Percentiles rank a stretch among this genome's conserved stretches.
These are phyloP conservation scores for Actinernus sp. DNA, from an alignment of 92 coral and sea anemone species.

Conservation along the genomic window DNA sequence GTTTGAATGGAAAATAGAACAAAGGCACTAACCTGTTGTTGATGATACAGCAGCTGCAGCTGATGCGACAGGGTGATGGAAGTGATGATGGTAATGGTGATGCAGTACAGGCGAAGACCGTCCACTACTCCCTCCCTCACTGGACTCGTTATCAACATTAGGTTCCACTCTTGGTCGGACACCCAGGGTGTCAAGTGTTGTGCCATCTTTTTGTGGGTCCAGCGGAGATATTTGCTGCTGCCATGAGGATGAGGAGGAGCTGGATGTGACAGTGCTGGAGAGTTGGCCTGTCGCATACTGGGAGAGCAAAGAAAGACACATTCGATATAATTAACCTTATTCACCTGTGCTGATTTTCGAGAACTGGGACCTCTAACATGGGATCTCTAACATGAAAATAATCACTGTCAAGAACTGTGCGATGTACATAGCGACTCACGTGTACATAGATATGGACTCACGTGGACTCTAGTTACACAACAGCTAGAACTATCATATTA, in stretches of 20 bases:
- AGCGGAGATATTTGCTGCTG: constrained; percentile 95
- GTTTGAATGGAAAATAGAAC: no score
- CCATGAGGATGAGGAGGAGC: constrained; percentile 73
- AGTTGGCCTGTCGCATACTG: constrained; percentile 19
- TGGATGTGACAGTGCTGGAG: constrained; percentile 62
- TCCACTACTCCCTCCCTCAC: constrained; percentile 67
- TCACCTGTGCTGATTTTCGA: no score
- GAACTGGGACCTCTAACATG: no score
- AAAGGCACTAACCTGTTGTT: constrained; percentile 17
- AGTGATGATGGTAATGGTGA: constrained; percentile 99
- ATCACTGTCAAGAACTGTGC: no score
- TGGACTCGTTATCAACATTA: not conserved
- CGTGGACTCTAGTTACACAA: no score
- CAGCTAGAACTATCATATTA: no score
- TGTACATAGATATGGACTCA: no score
- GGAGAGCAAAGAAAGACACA: no score
- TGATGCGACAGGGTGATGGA: constrained; percentile 67
- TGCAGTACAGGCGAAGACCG: constrained; percentile 82
- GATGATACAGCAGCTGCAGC: not conserved
- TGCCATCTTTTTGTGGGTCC: constrained; percentile 66
- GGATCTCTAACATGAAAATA: no score
- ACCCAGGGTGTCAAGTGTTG: constrained; percentile 74
- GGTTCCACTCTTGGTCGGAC: constrained; percentile 69
- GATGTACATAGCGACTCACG: no score
- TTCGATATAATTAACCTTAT: no score